Base-by-base conservation (phyloP, 2,113 vertebrate genomes). In the Piaya cayana region DNA sequence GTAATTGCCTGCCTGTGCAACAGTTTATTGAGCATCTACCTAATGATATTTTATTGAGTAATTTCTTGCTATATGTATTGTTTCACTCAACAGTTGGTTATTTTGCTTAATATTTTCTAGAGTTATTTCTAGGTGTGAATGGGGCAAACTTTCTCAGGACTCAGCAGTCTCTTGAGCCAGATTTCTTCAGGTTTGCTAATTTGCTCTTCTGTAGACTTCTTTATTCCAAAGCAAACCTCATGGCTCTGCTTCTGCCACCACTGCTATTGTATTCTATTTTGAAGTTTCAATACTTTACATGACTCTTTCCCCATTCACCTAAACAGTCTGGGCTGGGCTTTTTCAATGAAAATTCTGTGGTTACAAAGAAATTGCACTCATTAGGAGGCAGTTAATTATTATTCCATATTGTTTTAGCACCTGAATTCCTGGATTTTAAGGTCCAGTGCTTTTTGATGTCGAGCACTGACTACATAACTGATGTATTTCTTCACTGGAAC, bases 1-100 rank as follows among this genome's bases (percentile, higher is more conserved):
- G 59, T 91, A 92, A 89, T 91, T 84, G 90, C 18, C 60, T 77
- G 64, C 15, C 37, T 49, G 59, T 82, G 34, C 60, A 81, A 65
- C 45, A 50, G 77, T 74, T 83, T 87, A 94, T 50, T 95, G 86
- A 92, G 52, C 45, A 89, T 59, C 74, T 74, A 75, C 65, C 74
- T 71, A 59, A 90, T 62, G 68, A 94, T 92, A 88, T 43, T 64
- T 88, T 86, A 93, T 91, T 83, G 82, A 86, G 39, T 77, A 65
- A 89, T 82, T 79, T 53, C 65, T 75, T 85, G 88, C 45, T 1
- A 2, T 53, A 56, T 71, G 32, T 47, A 80, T 74, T 55, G 15
- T 60, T 91, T 78, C 65, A 83, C 62, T 86, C 36, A 63, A 23
- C 58, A 77, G 23, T 49, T 82, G 34, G 50, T 56, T 85, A 19